A percentile compares a stretch with the other conserved stretches of the same genome.
Conservation (phyloP, 2,888 invertebrate species). For the Argyresthia albistria region DNA sequence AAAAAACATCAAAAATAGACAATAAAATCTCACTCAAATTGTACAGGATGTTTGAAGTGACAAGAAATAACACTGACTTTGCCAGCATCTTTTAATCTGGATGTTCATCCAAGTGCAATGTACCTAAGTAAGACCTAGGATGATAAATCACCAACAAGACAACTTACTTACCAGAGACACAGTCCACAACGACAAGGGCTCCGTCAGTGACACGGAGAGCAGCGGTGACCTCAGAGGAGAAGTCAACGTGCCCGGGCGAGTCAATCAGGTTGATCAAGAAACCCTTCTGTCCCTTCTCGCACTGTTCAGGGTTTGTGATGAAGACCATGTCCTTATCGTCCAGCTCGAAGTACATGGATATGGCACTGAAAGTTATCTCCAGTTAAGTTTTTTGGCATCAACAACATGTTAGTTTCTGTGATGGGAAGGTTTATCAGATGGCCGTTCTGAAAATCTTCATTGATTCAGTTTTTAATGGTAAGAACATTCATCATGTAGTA, state of each 20-base stretch:
- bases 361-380: slow-evolving; percentile 79
- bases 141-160: neutral
- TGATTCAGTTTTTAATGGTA: slow-evolving; percentile 48
- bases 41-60: too few species aligned
- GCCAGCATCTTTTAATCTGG: too few species aligned
- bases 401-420: neutral
- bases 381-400: neutral
- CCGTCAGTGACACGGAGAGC: slow-evolving; percentile 99
- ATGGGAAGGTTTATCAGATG: slow-evolving; percentile 47
- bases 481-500: slow-evolving; percentile 68
- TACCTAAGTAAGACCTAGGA: too few species aligned
- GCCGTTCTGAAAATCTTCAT: slow-evolving; percentile 72
- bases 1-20: neutral
- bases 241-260: slow-evolving; percentile 99
- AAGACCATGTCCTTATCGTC: slow-evolving; percentile 94
- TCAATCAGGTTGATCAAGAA: slow-evolving; percentile 99
- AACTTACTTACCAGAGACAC: slow-evolving; percentile 90
- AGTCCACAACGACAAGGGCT: slow-evolving; percentile 99
- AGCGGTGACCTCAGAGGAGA: slow-evolving; percentile 99
- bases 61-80: too few species aligned
- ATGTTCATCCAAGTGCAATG: too few species aligned
- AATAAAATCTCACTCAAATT: too few species aligned
- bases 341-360: slow-evolving; percentile 99
- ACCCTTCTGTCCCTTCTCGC: slow-evolving; percentile 92
- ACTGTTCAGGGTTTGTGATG: slow-evolving; percentile 92